Evolutionary conservation across 2,888 invertebrate genomes (phyloP), one percentile per base, ranked within the genome.

Genomic region (Gastrophysa polygoni): DNA sequence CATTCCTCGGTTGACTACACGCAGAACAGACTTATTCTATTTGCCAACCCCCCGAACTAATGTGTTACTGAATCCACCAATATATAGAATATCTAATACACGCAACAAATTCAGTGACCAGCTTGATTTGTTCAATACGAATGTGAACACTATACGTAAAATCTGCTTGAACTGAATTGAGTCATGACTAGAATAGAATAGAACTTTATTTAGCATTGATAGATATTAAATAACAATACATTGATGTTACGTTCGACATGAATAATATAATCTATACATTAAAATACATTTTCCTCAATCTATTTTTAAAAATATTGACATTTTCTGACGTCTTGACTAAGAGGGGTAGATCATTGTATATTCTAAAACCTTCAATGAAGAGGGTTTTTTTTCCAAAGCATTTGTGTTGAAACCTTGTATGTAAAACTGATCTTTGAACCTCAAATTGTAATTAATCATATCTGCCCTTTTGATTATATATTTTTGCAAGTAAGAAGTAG

Each of bases 391-490:
- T 51, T 28, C 50, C 50, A 51, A 16, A 16, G 29, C 50, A 51
- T 28, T 51, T 51, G 24, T 14, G 14, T 51, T 51, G 16, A 29
- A 14, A 29, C 50, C 17, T 52, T 18, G 16, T 18, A 52, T 52
- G 32, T 46, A 16, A 17, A 46, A 46, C 46, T 46, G 46, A 16
- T 16, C 48, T n/a, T 20, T 20, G n/a, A 48, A 48, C 20, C 48
- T 48, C 21, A 18, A 48, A 48, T 48, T 48, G 14, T 48, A 20
- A 48, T 48, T 1, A 20, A 48, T 17, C 48, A 20, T 48, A 48
- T 48, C 21, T 48, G 48, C 20, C 48, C 2, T 38, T 54, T 54
- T 54, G 54, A 54, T 43, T n/a, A 54, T 38, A 43, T 18, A 54
- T 43, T 54, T 21, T 20, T 43, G 38, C 24, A 43, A 24, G 54